Percentiles rank a stretch among this genome's conserved stretches.
phyloP scores from a whole-genome alignment of 2,888 invertebrate genomes.

The Pandemis heparana region DNA sequence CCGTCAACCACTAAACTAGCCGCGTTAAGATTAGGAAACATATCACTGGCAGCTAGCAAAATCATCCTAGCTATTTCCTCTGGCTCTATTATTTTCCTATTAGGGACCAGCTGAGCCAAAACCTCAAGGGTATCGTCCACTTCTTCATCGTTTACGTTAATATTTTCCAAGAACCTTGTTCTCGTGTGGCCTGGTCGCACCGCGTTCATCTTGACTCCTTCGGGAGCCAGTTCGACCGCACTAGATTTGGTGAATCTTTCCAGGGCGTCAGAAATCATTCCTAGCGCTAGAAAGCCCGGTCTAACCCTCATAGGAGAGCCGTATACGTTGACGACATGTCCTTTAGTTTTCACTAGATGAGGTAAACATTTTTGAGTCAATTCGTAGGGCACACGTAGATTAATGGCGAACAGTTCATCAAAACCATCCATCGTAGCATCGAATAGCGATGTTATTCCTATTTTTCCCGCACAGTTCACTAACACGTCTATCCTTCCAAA shows the following conservation, averaged over 20 bases:
- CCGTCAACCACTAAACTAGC: slow-evolving; percentile 42
- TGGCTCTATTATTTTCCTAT: slow-evolving; percentile 43
- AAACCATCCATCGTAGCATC: slow-evolving; percentile 43
- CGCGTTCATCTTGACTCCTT: slow-evolving; percentile 45
- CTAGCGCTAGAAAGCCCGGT: slow-evolving; percentile 42
- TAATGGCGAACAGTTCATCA: slow-evolving; percentile 43
- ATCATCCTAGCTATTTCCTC: slow-evolving; percentile 46
- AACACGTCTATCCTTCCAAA: slow-evolving; percentile 43
- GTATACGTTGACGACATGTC: slow-evolving; percentile 44
- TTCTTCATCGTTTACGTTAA: slow-evolving; percentile 38
- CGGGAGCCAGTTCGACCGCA: slow-evolving; percentile 42
- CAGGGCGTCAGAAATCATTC: slow-evolving; percentile 42
- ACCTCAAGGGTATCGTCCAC: slow-evolving; percentile 25
- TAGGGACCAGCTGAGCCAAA: slow-evolving; percentile 33
- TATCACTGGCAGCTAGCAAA: slow-evolving; percentile 43
- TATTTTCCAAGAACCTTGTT: slow-evolving; percentile 42
- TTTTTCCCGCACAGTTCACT: slow-evolving; percentile 45
- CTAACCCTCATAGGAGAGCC: slow-evolving; percentile 24
- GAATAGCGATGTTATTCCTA: slow-evolving; percentile 42
- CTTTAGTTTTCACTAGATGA: slow-evolving; percentile 44
- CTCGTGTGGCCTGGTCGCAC: slow-evolving; percentile 43
- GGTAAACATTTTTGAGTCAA: slow-evolving; percentile 45
- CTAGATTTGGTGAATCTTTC: slow-evolving; percentile 44
- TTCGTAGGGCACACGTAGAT: slow-evolving; percentile 44
- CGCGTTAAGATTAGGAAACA: slow-evolving; percentile 44